Base-by-base conservation (phyloP, 2,113 vertebrate species). In the Crocuta crocuta region DNA sequence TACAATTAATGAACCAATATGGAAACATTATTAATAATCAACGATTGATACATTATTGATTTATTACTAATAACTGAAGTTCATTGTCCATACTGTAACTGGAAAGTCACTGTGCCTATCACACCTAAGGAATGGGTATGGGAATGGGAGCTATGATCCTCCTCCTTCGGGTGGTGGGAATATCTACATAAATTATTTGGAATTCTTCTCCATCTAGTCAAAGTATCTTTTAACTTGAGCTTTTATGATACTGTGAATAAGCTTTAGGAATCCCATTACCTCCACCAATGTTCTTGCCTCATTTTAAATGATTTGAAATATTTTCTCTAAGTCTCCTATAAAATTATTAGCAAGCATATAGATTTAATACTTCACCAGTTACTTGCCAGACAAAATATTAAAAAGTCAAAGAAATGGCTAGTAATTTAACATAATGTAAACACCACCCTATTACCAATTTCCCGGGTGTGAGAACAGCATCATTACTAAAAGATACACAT, bases 281-380 rank as follows among this genome's bases (percentile, higher is more conserved):
- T 95, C 16, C 43, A 70, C 9, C 43, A 8, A 68, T 48, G 19
- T 70, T 63, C 21, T 95, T 83, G 39, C 70, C 39, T 78, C 7
- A 35, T 90, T 97, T 95, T 73, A 92, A 94, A 87, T 87, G 17
- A 87, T 66, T 91, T 95, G 33, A 74, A 96, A 61, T 79, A 55
- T 73, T 73, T 83, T 90, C 70, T 66, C 70, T 66, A 55, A 83
- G 68, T 87, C 70, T 87, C 55, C 63, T 83, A 79, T 61, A 17
- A 35, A 95, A 45, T 95, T 87, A 53, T 78, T 53, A 86, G 13
- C 17, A 93, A 16, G 92, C 4, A 90, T n/a, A 33, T 12, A 81
- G 71, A 82, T 82, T 74, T 84, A 28, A 3, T 39, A 89, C 50
- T 96, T 94, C 48, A 81, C 12, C n/a, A 66, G 9, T 84, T 68